Evolutionary conservation across 2,113 vertebrate species (phyloP), one percentile per base, ranked within the genome.

Genomic region (Trichomycterus rosablanca): DNA sequence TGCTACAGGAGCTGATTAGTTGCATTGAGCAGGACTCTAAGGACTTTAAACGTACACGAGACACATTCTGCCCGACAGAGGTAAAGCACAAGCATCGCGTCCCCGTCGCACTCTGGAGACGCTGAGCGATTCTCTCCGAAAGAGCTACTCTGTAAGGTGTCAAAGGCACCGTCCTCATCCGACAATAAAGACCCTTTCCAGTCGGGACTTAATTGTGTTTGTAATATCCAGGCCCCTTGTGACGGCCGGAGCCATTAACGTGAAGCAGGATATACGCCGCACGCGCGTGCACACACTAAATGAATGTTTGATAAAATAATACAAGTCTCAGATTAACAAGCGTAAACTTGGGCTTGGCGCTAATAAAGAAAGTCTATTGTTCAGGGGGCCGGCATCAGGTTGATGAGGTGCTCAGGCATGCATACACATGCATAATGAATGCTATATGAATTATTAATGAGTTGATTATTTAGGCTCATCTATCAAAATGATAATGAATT

Each of bases 401-500:
- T 95, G 93, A 95, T 94, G 93, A 92, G 93, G 91, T 92, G 89
- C 89, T 93, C 91, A 92, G 91, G 93, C 92, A 90, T 90, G 89
- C 92, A 92, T 79, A 91, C 86, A 90, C 93, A 93, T 92, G 92
- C 93, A 98, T 97, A 99, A 99, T 97, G 92, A 94, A 96, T 91
- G 91, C 81, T 75, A 77, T 82, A 95, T 99, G 95, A 95, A 99
- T 99, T 99, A 99, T 99, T 98, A 97, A 99, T 98, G 92, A 90
- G 85, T 89, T 94, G 92, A 93, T 98, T 98, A 99, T 97, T 98
- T 97, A 97, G 96, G 84, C 94, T 92, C 95, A 96, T 99, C 92
- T 94, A 95, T 99, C 94, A 97, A 89, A 89, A 94, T 94, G 91
- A 92, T 97, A 98, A 99, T 95, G 93, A 95, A 97, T 95, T 92